Evolutionary conservation across 1,140 invertebrate species (phyloP), one percentile per base, ranked within the genome.

Genomic region (Eciton burchellii): DNA sequence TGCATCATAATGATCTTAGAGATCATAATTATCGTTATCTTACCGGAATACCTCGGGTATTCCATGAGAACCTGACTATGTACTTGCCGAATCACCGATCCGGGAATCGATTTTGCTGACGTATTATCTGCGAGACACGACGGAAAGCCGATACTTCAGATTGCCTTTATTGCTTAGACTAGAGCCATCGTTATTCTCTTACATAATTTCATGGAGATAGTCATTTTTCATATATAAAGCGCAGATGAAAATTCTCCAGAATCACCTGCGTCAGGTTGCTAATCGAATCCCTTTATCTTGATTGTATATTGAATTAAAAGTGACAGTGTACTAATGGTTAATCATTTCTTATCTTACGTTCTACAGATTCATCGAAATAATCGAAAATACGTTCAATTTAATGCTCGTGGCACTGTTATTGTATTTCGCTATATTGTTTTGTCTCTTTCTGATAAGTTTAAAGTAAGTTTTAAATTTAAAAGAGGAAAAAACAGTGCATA

Each of bases 251-350:
- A 72, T 57, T 41, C 66, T 82, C 0, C 12, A 49, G 29, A 19
- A 82, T 57, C 52, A 73, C 35, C 16, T 49, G n/a, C 77, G 77
- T n/a, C 59, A 84, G 77, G 66, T 84, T 72, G 52, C 14, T 49
- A 21, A 54, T 52, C 52, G 66, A 19, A 12, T 43, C 49, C 8
- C 4, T 14, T 29, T 56, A 56, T 4, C 11, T 49, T 49, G 0
- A 26, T n/a, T n/a, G n/a, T n/a, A n/a, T n/a, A n/a, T n/a, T n/a
- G n/a, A n/a, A n/a, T n/a, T n/a, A n/a, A n/a, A n/a, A n/a, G n/a
- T n/a, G n/a, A n/a, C n/a, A n/a, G n/a, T n/a, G n/a, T n/a, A n/a
- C n/a, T n/a, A n/a, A n/a, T n/a, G n/a, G n/a, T n/a, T n/a, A n/a
- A 59, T 26, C 11, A 71, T 35, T 70, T 54, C 43, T 24, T 11